phyloP scores from a whole-genome alignment of 1,140 invertebrate species.

The Drosophila santomea region DNA sequence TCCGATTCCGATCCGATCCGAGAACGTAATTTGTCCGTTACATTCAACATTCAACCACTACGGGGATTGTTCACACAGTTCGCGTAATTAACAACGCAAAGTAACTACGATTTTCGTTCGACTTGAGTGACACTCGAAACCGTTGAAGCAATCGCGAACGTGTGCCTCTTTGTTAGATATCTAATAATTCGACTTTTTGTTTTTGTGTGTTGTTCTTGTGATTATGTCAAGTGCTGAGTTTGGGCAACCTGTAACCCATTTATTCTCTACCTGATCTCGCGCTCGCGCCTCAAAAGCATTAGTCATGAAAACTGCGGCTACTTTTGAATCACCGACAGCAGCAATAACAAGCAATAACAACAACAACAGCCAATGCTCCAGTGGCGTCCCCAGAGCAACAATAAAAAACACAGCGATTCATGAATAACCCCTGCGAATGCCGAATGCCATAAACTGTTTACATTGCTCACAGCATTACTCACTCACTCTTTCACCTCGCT shows the following conservation, averaged over 20 bases:
- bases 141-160: conserved; percentile 1
- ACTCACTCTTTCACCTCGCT: conserved; percentile 30
- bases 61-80: conserved; percentile 2
- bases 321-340: conserved; percentile 62
- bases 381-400: conserved; percentile 35
- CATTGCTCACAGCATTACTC: conserved; percentile 59
- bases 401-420: conserved; percentile 13
- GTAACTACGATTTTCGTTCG: conserved; percentile 23
- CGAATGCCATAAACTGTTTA: conserved; percentile 70
- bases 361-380: conserved; percentile 31
- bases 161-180: background rate
- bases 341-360: conserved; percentile 2
- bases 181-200: background rate
- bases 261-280: conserved; percentile 39
- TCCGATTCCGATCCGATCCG: conserved; percentile 2
- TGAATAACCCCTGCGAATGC: conserved; percentile 43
- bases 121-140: conserved; percentile 15
- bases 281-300: conserved; percentile 54
- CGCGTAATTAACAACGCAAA: conserved; percentile 4
- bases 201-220: conserved; percentile 26
- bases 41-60: conserved; percentile 28
- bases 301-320: conserved; percentile 63
- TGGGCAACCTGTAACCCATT: conserved; percentile 36
- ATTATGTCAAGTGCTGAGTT: conserved; percentile 20
- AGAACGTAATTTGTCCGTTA: conserved; percentile 35